phyloP scores from a whole-genome alignment of 2,113 vertebrate genomes.

The Tragelaphus imberbis region DNA sequence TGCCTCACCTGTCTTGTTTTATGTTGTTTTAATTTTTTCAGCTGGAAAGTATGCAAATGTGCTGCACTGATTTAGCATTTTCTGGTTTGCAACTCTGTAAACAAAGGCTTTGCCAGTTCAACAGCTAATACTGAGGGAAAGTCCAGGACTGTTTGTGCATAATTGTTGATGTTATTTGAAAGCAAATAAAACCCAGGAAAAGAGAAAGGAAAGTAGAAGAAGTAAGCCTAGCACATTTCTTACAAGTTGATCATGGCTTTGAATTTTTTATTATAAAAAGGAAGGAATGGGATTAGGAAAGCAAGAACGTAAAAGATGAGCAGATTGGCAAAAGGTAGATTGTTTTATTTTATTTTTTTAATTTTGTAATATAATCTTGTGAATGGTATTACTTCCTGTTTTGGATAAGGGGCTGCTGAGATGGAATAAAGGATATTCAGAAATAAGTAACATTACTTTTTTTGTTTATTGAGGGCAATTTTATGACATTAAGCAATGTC shows the following conservation, averaged over 20 bases:
- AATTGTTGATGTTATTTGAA: background rate
- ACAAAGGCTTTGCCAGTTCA: background rate
- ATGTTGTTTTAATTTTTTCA: background rate
- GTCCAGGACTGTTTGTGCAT: background rate
- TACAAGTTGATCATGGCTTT: background rate
- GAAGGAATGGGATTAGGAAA: background rate
- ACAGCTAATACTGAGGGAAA: background rate
- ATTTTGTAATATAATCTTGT: background rate
- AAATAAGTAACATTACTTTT: background rate
- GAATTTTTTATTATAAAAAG: background rate
- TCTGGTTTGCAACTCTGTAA: background rate
- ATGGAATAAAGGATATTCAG: background rate
- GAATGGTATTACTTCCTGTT: background rate
- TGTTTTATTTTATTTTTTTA: background rate
- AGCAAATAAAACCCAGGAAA: background rate
- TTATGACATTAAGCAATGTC: background rate
- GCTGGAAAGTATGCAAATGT: background rate
- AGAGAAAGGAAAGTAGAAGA: background rate
- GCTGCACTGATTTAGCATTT: background rate
- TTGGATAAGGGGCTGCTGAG: too few species aligned
- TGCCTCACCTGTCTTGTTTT: slow-evolving; percentile 27
- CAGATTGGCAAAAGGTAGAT: background rate
- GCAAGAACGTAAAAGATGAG: background rate
- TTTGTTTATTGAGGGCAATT: background rate
- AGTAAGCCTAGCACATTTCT: background rate